A percentile compares a stretch with the other conserved stretches of the same genome.
phyloP scores from a whole-genome alignment of 2,113 vertebrate species.

The Cairina moschata region DNA sequence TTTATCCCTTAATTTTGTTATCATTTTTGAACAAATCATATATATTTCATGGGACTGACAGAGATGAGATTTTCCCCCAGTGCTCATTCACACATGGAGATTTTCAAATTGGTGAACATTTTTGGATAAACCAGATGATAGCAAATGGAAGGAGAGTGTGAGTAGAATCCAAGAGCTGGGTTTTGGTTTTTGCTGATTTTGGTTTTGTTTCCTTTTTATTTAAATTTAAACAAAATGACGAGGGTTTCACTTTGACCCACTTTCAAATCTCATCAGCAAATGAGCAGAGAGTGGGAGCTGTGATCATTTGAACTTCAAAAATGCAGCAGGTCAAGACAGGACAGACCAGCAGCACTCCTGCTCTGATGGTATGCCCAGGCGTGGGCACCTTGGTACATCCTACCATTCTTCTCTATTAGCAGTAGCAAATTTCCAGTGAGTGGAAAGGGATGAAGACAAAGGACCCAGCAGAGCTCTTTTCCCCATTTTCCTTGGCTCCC shows the following conservation, averaged over 20 bases:
- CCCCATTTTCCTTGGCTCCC: not conserved
- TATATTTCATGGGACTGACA: not conserved
- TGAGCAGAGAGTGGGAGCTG: not conserved
- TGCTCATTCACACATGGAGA: not conserved
- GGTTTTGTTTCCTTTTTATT: not conserved
- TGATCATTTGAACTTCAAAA: not conserved
- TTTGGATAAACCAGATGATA: not conserved
- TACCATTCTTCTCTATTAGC: not conserved
- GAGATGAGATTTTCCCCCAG: not conserved
- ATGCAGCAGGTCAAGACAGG: not conserved
- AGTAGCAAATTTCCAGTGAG: not conserved
- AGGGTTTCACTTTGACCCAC: not conserved
- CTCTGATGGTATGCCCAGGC: not conserved
- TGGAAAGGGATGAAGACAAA: not conserved
- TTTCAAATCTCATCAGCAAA: not conserved
- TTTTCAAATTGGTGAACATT: not conserved
- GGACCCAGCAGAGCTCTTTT: fast-evolving
- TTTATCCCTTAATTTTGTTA: not conserved
- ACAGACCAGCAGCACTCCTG: not conserved
- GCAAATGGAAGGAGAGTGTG: not conserved
- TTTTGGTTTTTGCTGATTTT: not conserved
- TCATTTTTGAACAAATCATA: not conserved
- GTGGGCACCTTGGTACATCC: not conserved
- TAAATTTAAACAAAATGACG: not conserved
- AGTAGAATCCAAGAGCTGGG: not conserved